These are phyloP conservation scores for Caenorhabditis doughertyi DNA, from an alignment of 2,888 invertebrate species.

Conservation along the genomic window DNA sequence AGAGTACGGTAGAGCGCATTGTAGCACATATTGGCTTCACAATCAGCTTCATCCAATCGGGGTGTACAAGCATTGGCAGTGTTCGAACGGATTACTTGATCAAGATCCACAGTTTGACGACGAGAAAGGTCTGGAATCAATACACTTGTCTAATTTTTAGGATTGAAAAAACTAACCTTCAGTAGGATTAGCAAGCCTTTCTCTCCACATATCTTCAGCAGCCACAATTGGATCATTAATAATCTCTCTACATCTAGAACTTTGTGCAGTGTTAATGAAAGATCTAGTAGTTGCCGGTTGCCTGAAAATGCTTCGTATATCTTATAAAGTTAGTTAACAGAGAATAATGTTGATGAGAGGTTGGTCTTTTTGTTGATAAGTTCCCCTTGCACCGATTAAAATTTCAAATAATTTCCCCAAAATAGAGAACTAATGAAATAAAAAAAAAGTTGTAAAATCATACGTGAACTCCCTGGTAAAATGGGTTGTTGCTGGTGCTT, in stretches of 20 bases:
- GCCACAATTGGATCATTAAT: slow-evolving; percentile 77
- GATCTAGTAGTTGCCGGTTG: slow-evolving; percentile 56
- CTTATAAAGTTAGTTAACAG: slow-evolving; percentile 37
- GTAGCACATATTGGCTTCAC: slow-evolving; percentile 81
- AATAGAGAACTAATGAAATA: slow-evolving; percentile 7
- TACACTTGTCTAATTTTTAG: not conserved
- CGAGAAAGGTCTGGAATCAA: slow-evolving; percentile 69
- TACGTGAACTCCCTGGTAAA: slow-evolving; percentile 55
- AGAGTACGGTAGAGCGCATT: slow-evolving; percentile 86
- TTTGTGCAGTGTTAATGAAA: slow-evolving; percentile 44
- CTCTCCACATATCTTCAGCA: slow-evolving; percentile 79
- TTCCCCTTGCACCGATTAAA: slow-evolving; percentile 13
- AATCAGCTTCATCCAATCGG: slow-evolving; percentile 80
- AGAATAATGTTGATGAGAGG: not conserved
- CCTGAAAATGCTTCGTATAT: slow-evolving; percentile 41
- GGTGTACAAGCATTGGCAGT: slow-evolving; percentile 82
- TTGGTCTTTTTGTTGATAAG: slow-evolving; percentile 23
- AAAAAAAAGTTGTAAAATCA: slow-evolving; percentile 2
- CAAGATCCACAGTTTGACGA: slow-evolving; percentile 73
- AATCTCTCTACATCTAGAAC: slow-evolving; percentile 75
- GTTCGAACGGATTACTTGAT: slow-evolving; percentile 79
- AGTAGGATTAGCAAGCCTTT: slow-evolving; percentile 72
- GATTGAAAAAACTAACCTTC: slow-evolving; percentile 71
- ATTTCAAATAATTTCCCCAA: slow-evolving; percentile 11
- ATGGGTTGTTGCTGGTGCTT: slow-evolving; percentile 52